phyloP scores from a whole-genome alignment of 2,797 vertebrate species.

The Prionace glauca region DNA sequence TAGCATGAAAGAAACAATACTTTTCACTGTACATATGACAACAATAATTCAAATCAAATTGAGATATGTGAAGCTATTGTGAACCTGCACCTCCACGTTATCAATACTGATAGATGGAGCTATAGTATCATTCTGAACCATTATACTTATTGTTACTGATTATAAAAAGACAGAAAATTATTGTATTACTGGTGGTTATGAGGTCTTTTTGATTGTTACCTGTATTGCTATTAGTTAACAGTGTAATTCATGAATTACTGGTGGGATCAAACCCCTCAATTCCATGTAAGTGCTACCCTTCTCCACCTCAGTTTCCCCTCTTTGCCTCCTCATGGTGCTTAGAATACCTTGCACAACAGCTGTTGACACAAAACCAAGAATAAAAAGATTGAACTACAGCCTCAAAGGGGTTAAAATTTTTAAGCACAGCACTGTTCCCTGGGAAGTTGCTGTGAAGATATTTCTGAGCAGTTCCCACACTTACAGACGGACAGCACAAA shows the following conservation, averaged over 20 bases:
- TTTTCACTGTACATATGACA: too few species aligned
- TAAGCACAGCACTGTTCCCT: too few species aligned
- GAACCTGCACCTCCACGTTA: neutral
- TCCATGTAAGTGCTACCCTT: neutral
- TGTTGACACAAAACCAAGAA: neutral
- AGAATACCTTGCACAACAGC: neutral
- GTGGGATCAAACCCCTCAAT: neutral
- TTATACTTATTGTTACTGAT: neutral
- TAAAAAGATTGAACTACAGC: neutral
- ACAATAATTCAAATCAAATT: too few species aligned
- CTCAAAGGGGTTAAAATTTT: too few species aligned
- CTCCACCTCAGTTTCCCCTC: neutral
- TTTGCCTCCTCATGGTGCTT: neutral
- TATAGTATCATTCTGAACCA: neutral
- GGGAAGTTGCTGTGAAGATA: too few species aligned
- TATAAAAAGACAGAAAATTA: neutral
- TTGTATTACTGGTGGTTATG: neutral
- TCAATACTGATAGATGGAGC: neutral
- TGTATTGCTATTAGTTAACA: neutral
- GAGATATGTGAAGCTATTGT: neutral
- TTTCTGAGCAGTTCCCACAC: too few species aligned
- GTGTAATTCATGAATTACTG: neutral
- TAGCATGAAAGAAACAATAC: too few species aligned
- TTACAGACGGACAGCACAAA: too few species aligned
- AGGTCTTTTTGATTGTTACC: neutral